Evolutionary conservation across 2,888 invertebrate species (phyloP).

Genomic region (Tethea ocularis): DNA sequence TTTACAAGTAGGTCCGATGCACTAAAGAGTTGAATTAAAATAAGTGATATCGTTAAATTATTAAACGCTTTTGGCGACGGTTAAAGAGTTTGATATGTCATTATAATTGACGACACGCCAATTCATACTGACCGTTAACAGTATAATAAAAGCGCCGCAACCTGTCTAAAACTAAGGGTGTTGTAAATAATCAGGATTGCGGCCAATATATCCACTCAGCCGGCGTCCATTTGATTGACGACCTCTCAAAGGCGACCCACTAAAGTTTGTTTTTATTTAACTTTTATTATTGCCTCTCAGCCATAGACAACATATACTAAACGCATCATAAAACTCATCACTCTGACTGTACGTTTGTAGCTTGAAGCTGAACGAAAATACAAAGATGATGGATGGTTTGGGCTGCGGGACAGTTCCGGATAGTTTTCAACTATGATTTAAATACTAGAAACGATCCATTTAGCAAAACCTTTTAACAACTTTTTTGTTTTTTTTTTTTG

Average conservation of each 20-base stretch:
- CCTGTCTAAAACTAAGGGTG: conserved; percentile 44
- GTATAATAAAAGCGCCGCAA: conserved; percentile 45
- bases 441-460: too few species aligned
- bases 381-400: too few species aligned
- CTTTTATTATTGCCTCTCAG: conserved; percentile 25
- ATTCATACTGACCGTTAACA: conserved; percentile 47
- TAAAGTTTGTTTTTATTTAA: conserved; percentile 28
- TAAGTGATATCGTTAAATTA: conserved; percentile 26
- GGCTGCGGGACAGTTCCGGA: too few species aligned
- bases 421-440: too few species aligned
- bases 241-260: conserved; percentile 21
- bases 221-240: conserved; percentile 43
- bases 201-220: conserved; percentile 56
- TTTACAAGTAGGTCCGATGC: background rate
- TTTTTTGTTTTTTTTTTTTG: too few species aligned
- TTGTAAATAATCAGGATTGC: conserved; percentile 62
- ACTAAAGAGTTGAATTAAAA: conserved; percentile 1
- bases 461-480: too few species aligned
- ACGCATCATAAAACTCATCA: background rate
- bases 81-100: conserved; percentile 51
- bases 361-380: too few species aligned
- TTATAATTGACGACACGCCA: conserved; percentile 60
- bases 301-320: conserved; percentile 12
- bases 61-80: conserved; percentile 45
- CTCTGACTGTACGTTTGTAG: background rate